These are phyloP conservation scores for Pelagia noctiluca DNA, from an alignment of 30 jellyfish, hydroid and myxozoan species.

Conservation along the genomic window DNA sequence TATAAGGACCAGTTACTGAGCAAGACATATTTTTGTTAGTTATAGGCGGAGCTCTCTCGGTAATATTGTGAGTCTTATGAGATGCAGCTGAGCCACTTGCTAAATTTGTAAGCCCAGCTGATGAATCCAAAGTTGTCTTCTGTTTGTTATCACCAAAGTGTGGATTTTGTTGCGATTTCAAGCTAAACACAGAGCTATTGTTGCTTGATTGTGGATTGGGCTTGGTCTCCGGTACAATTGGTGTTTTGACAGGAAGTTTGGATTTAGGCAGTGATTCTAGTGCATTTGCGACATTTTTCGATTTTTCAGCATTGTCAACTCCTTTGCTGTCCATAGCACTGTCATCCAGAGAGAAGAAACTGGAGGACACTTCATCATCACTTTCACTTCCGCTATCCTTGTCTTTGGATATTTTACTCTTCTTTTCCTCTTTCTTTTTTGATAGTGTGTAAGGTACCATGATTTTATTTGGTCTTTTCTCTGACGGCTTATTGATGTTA, in stretches of 20 bases:
- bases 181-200: too few relatives aligned
- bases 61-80: neutral
- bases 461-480: conserved; percentile 48
- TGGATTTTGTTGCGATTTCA: too few relatives aligned
- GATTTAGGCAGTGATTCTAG: neutral
- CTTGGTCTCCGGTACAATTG: too few relatives aligned
- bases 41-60: neutral
- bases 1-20: neutral
- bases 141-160: too few relatives aligned
- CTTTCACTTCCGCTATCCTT: conserved; percentile 63
- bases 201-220: too few relatives aligned
- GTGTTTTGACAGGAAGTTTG: too few relatives aligned
- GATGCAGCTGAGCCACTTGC: conserved; percentile 2
- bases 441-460: conserved; percentile 62
- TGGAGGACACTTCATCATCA: conserved; percentile 58
- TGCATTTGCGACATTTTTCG: neutral
- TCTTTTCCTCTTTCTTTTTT: conserved; percentile 58
- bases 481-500: neutral
- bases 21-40: conserved; percentile 13
- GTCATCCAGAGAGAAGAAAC: conserved; percentile 64
- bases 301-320: neutral
- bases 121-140: too few relatives aligned
- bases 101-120: too few relatives aligned
- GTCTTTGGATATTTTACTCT: neutral
- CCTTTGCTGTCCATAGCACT: neutral